A percentile compares a stretch with the other conserved stretches of the same genome.
Evolutionary conservation across 2,113 vertebrate genomes (phyloP).

Genomic region (Dicentrarchus labrax): DNA sequence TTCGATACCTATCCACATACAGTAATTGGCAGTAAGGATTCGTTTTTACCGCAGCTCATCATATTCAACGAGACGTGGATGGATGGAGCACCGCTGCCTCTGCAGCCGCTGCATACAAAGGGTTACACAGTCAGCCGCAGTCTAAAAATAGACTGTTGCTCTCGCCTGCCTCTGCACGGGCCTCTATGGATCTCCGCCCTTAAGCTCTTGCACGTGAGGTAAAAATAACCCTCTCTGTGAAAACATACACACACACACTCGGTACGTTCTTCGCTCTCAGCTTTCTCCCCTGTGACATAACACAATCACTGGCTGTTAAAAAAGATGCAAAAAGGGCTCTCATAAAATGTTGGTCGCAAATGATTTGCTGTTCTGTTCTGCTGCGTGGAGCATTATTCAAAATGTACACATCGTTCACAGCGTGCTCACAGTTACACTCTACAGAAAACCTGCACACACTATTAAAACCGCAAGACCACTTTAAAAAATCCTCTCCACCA

Average conservation of each 20-base stretch:
- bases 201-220: constrained; percentile 83
- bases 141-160: constrained; percentile 84
- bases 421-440: constrained; percentile 2
- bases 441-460: neutral
- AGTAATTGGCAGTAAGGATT: constrained; percentile 60
- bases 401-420: constrained; percentile 9
- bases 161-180: constrained; percentile 72
- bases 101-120: constrained; percentile 72
- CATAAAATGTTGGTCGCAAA: constrained; percentile 46
- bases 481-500: neutral
- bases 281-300: constrained; percentile 65
- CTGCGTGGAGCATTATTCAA: neutral
- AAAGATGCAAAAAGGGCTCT: constrained; percentile 40
- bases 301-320: constrained; percentile 47
- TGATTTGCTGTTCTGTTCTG: constrained; percentile 22
- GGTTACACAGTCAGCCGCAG: constrained; percentile 80
- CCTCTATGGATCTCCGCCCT: constrained; percentile 71
- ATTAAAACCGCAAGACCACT: neutral
- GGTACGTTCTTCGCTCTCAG: constrained; percentile 21
- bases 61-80: constrained; percentile 16
- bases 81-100: constrained; percentile 48
- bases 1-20: constrained; percentile 23
- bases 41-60: constrained; percentile 43
- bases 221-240: constrained; percentile 80
- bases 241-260: constrained; percentile 23